Conservation (phyloP, 2,888 invertebrate genomes). For the Drosophila lutescens region DNA sequence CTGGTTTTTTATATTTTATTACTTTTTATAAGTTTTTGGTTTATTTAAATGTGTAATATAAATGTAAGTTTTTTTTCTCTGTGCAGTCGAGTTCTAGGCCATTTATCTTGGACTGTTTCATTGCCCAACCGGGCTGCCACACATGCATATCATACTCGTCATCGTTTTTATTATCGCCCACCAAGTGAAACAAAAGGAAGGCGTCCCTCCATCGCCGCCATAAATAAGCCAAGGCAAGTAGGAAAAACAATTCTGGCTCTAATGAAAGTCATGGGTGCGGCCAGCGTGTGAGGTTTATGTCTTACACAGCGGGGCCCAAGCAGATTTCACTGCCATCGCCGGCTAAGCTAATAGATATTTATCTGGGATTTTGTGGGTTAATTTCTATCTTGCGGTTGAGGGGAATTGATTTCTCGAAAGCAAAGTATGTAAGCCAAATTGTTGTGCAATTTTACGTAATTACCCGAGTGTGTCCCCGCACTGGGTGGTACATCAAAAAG, state of each 20-base stretch:
- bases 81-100: conserved; percentile 22
- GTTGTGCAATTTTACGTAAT: conserved; percentile 30
- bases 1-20: neutral
- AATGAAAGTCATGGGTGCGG: conserved; percentile 44
- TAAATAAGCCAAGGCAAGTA: conserved; percentile 40
- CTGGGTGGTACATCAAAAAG: conserved; percentile 25
- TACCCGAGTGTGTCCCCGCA: conserved; percentile 6
- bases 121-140: conserved; percentile 44
- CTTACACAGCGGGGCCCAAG: conserved; percentile 31
- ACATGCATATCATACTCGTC: conserved; percentile 77
- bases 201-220: conserved; percentile 10
- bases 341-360: conserved; percentile 45
- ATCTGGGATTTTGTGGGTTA: conserved; percentile 31
- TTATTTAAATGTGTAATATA: no score
- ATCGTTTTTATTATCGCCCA: conserved; percentile 64
- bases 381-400: conserved; percentile 13
- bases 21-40: neutral
- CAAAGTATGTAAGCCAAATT: conserved; percentile 16
- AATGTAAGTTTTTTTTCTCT: neutral
- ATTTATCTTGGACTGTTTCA: conserved; percentile 66
- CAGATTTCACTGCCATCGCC: conserved; percentile 37
- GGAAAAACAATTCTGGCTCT: conserved; percentile 41
- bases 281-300: conserved; percentile 30
- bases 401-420: conserved; percentile 27
- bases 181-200: conserved; percentile 17